Percentiles rank a stretch among this genome's conserved stretches.
Evolutionary conservation across 2,888 invertebrate genomes (phyloP).

Genomic region (Crocallis elinguaria): DNA sequence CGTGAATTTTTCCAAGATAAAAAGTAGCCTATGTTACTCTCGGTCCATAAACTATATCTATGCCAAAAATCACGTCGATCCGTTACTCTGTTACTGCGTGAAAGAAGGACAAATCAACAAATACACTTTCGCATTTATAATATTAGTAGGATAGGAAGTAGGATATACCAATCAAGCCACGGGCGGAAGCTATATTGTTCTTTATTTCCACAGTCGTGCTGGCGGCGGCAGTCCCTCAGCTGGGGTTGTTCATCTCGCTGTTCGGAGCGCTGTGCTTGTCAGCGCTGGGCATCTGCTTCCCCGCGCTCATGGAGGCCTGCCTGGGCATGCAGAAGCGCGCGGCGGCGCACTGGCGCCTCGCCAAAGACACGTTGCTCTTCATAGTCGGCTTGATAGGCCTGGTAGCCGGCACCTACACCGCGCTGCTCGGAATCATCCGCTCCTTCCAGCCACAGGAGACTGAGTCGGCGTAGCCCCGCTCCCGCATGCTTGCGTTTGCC

Average conservation of each 20-base stretch:
- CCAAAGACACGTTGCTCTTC: slow-evolving; percentile 84
- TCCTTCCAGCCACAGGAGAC: slow-evolving; percentile 51
- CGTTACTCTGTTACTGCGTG: too few relatives aligned
- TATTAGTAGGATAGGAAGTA: too few relatives aligned
- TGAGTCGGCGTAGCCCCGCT: neutral
- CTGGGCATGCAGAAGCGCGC: slow-evolving; percentile 62
- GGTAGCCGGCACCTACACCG: slow-evolving; percentile 87
- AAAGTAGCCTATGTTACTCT: too few relatives aligned
- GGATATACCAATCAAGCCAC: too few relatives aligned
- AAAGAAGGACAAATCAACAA: too few relatives aligned
- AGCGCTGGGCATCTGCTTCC: slow-evolving; percentile 94
- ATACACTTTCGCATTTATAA: too few relatives aligned
- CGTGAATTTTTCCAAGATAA: too few relatives aligned
- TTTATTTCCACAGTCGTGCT: slow-evolving; percentile 90
- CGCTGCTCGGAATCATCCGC: slow-evolving; percentile 83
- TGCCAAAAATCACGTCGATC: too few relatives aligned
- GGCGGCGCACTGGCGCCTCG: slow-evolving; percentile 58
- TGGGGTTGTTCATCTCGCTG: slow-evolving; percentile 91
- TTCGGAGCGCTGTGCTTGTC: slow-evolving; percentile 95
- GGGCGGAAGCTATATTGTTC: neutral
- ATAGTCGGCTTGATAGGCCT: slow-evolving; percentile 86
- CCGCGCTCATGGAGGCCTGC: slow-evolving; percentile 86
- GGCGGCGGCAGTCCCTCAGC: slow-evolving; percentile 90
- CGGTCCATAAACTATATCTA: too few relatives aligned
- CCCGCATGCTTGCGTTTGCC: neutral